A percentile compares a stretch with the other conserved stretches of the same genome.
phyloP scores from a whole-genome alignment of 2,113 vertebrate species.

The Pollimyrus isidori region DNA sequence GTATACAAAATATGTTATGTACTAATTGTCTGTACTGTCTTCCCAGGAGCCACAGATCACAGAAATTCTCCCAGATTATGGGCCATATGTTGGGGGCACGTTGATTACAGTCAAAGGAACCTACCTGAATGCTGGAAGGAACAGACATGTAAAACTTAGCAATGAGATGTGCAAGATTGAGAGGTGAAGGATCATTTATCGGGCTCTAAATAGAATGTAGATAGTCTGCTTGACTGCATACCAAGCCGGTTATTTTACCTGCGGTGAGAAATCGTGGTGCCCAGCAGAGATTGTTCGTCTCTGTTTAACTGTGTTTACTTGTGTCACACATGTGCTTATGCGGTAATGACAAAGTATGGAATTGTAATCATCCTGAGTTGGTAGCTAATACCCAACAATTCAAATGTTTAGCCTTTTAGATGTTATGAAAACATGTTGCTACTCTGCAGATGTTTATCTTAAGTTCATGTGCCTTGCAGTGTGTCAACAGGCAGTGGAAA shows the following conservation, averaged over 20 bases:
- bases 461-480: constrained; percentile 30
- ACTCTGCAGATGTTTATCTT: not conserved
- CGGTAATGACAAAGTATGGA: not conserved
- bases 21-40: not conserved
- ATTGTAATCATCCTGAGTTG: not conserved
- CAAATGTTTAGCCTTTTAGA: not conserved
- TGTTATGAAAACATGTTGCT: not conserved
- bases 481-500: constrained; percentile 25
- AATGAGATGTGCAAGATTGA: constrained; percentile 55
- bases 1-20: not conserved
- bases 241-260: not conserved
- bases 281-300: not conserved
- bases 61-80: constrained; percentile 62
- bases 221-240: not conserved
- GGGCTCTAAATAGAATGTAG: not conserved
- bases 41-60: constrained; percentile 69
- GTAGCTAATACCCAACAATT: not conserved
- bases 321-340: not conserved
- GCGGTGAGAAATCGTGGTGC: not conserved
- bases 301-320: not conserved
- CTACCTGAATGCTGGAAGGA: constrained; percentile 63
- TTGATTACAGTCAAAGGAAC: constrained; percentile 65
- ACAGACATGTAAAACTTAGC: constrained; percentile 59
- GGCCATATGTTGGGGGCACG: constrained; percentile 76
- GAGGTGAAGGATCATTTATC: constrained; percentile 40